Base-by-base conservation (phyloP, 2,888 invertebrate species). In the Alcis repandata region DNA sequence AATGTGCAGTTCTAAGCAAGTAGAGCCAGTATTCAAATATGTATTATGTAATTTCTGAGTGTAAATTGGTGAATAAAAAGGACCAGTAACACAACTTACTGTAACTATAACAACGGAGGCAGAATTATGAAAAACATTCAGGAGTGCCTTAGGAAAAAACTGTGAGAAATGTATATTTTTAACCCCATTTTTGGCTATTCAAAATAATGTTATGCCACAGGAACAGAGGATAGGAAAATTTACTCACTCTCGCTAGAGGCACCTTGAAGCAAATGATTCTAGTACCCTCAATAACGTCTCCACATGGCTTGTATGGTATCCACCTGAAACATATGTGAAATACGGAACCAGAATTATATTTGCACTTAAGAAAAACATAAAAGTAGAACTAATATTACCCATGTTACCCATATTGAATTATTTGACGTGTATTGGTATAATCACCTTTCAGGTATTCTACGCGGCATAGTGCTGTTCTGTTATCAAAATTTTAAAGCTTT, bases 201-300 rank as follows among this genome's bases (percentile, higher is more conserved):
- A n/a, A n/a, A n/a, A n/a, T n/a, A n/a, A n/a, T n/a, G n/a, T n/a
- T n/a, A n/a, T n/a, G n/a, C n/a, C n/a, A n/a, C n/a, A n/a, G n/a
- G n/a, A n/a, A n/a, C n/a, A 7, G 9, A 19, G 15, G 8, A 15
- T 15, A 41, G 10, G 9, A 9, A 46, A n/a, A 22, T 46, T 11
- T 8, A 46, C 91, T 83, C 79, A 94, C 93, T 84, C 80, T 85
- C 75, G 77, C 82, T 1, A 94, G 76, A 19, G 97, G 97, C 33
- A 96, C 96, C 90, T 97, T 97, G 84, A 97, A 97, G 67, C 96
- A 95, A 75, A 97, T 89, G 72, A 97, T 94, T 71, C 95, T 94
- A 4, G 97, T 97, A 17, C 95, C 95, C 63, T 94, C 90, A 59
- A 97, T 95, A 19, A 94, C 91, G 53, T 92, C 87, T 33, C 97